Base-by-base conservation (phyloP, 2,797 vertebrate species). In the Pagetopsis macropterus region DNA sequence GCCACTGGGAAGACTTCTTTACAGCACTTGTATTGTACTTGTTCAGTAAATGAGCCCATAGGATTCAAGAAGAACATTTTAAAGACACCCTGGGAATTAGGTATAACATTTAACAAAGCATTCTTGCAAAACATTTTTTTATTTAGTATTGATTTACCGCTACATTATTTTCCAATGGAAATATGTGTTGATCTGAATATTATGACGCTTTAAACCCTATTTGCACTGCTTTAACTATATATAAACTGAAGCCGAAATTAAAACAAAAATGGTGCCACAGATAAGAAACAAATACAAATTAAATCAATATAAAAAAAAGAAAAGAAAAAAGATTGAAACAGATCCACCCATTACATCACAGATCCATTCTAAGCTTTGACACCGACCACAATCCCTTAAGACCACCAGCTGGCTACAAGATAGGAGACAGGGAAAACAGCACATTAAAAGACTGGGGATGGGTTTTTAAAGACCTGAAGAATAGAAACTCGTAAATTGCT, bases 401-500 rank as follows among this genome's bases (percentile, higher is more conserved):
- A 65, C 1, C 1, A 37, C 33, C 31, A 74, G 66, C 70, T 49
- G 50, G 50, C 40, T 2, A n/a, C 19, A 41, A 55, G n/a, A 58
- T 33, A 57, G 50, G 5, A 65, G 7, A 41, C 9, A 50, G 17
- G 43, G 49, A 15, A 74, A 37, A 49, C 44, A 59, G 43, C 64
- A 19, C 71, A 82, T 70, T 63, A 54, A 67, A 57, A 45, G 31
- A 61, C 46, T 44, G 19, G 19, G 54, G 49, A 48, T 61, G 43
- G 10, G 9, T 40, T 67, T 48, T 57, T 1, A 55, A 62, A 81
- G 57, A 67, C 44, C 65, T 44, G 14, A 16, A 23, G 58, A 61
- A 44, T 65, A 66, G 62, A 69, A 71, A 55, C 50, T 70, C 14
- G 63, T 67, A 72, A 57, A 78, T 37, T 75, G 43, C 41, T 68